Base-by-base conservation (phyloP, 1,140 invertebrate genomes). In the Drosophila lowei region DNA sequence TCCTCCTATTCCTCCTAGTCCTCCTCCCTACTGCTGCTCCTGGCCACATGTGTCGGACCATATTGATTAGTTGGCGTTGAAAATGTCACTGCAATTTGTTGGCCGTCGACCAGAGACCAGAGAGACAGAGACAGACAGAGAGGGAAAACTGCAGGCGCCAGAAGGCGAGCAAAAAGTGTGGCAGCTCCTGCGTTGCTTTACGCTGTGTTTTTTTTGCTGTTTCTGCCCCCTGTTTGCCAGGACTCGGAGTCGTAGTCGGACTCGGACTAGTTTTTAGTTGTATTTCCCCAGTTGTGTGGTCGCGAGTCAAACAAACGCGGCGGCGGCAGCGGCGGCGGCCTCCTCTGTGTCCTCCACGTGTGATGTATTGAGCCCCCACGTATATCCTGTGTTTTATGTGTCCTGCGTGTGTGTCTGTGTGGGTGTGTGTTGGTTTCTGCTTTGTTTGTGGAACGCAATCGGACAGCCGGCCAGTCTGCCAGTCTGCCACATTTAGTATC, bases 1-100 rank as follows among this genome's bases (percentile, higher is more conserved):
- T 13, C 13, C 21, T 13, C 7, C 53, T 56, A n/a, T n/a, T 52
- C 52, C 46, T 38, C 50, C 15, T 46, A 42, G 44, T 71, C 23
- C 57, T n/a, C 23, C 54, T 25, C 9, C 28, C 15, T 6, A 30
- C 4, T 11, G 8, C 50, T 47, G 38, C 21, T 21, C 9, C 11
- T 41, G 23, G 49, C 63, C 67, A 59, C 61, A 77, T 79, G 73
- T 80, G 58, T 74, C 21, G 11, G 34, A 38, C 74, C 75, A 64
- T 88, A 88, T 88, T 88, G 83, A 88, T 88, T 88, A 88, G 83
- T 83, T 79, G 78, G 72, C 78, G 83, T 78, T 88, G 72, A 76
- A 78, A 88, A 71, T 72, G 75, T 79, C 75, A 64, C 75, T 88
- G 83, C 83, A 83, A 88, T 79, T 88, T 88, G 84, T 83, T 86